phyloP scores from a whole-genome alignment of 2,113 vertebrate species.

The Amphiprion percula region DNA sequence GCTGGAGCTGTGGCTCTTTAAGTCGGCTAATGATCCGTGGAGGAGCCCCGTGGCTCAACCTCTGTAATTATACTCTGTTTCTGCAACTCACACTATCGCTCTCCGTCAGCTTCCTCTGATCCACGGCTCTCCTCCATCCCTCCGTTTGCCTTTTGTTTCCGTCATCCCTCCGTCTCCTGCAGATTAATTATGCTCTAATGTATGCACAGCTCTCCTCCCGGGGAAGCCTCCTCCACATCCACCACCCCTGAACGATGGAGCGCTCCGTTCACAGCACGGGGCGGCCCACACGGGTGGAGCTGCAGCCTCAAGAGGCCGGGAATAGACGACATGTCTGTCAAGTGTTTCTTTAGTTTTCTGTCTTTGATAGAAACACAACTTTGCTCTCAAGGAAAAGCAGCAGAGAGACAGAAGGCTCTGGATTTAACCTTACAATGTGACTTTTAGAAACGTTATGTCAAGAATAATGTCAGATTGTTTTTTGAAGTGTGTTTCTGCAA shows the following conservation, averaged over 20 bases:
- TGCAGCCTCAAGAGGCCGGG: constrained; percentile 33
- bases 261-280: constrained; percentile 47
- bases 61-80: constrained; percentile 73
- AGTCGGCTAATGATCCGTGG: constrained; percentile 72
- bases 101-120: constrained; percentile 54
- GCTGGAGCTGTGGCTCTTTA: constrained; percentile 62
- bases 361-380: neutral
- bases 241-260: constrained; percentile 48
- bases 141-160: constrained; percentile 39
- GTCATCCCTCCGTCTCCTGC: constrained; percentile 49
- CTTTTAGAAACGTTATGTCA: too few relatives aligned
- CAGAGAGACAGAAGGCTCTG: neutral
- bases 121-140: constrained; percentile 25
- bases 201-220: constrained; percentile 62
- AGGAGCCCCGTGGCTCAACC: constrained; percentile 70
- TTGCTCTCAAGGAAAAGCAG: neutral
- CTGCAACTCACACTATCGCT: constrained; percentile 49
- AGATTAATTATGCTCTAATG: constrained; percentile 71
- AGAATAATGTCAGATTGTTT: too few relatives aligned
- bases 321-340: constrained; percentile 39
- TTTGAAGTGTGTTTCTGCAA: too few relatives aligned
- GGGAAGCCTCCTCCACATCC: constrained; percentile 48
- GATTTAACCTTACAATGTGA: too few relatives aligned
- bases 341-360: too few relatives aligned
- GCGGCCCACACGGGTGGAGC: constrained; percentile 58